These are phyloP conservation scores for Poeciliopsis paucimaculata DNA, from an alignment of 2,797 vertebrate genomes.

Conservation along the genomic window DNA sequence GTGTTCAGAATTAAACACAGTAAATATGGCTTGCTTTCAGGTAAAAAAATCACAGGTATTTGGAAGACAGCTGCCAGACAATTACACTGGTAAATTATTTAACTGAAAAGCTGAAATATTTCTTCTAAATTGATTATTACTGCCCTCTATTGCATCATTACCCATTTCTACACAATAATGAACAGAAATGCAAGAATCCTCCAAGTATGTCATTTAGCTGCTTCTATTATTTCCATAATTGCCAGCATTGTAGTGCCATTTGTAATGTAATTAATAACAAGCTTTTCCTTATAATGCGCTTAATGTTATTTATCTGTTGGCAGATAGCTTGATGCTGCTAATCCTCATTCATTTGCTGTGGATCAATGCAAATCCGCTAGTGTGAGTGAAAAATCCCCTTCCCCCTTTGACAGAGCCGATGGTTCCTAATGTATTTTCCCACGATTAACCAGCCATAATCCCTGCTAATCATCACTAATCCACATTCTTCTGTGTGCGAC, in stretches of 20 bases:
- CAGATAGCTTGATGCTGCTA: conserved; percentile 85
- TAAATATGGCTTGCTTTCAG: background rate
- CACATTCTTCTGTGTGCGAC: conserved; percentile 84
- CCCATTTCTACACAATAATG: conserved; percentile 47
- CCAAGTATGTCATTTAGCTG: conserved; percentile 76
- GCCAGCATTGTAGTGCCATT: conserved; percentile 78
- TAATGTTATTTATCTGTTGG: conserved; percentile 89
- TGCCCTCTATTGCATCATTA: conserved; percentile 41
- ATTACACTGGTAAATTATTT: background rate
- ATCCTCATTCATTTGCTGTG: conserved; percentile 89
- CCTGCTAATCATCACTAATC: conserved; percentile 88
- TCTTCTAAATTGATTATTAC: conserved; percentile 7
- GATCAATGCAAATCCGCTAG: conserved; percentile 88
- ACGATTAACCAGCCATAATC: conserved; percentile 88
- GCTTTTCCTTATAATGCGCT: conserved; percentile 82
- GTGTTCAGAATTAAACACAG: too few relatives aligned
- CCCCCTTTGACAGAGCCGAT: conserved; percentile 66
- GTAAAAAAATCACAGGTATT: background rate
- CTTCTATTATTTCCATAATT: conserved; percentile 83
- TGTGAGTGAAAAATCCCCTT: conserved; percentile 76
- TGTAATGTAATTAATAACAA: conserved; percentile 86
- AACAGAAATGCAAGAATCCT: conserved; percentile 61
- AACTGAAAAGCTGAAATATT: background rate
- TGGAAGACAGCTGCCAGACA: background rate
- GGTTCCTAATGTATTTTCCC: conserved; percentile 87